phyloP scores from a whole-genome alignment of 2,888 invertebrate species.

The Marronus borbonicus region DNA sequence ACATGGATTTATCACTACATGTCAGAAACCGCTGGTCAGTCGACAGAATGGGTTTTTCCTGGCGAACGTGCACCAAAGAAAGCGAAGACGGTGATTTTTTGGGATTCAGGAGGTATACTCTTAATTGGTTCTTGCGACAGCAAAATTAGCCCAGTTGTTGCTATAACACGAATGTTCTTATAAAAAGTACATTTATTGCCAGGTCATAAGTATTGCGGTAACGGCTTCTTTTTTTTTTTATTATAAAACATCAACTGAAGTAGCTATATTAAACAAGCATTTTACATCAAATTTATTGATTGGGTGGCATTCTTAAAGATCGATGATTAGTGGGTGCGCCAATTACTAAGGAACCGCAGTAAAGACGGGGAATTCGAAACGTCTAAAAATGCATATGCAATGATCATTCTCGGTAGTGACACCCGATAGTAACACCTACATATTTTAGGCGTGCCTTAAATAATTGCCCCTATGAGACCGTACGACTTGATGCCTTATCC shows the following conservation, averaged over 20 bases:
- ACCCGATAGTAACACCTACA: too few species aligned
- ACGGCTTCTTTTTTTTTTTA: neutral
- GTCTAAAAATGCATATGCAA: neutral
- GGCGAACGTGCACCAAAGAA: too few species aligned
- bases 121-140: too few species aligned
- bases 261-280: neutral
- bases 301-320: conserved; percentile 1
- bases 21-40: too few species aligned
- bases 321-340: conserved; percentile 20
- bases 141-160: too few species aligned
- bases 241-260: neutral
- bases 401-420: neutral
- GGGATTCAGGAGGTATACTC: too few species aligned
- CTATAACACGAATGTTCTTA: neutral
- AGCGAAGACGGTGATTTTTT: too few species aligned
- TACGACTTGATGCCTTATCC: too few species aligned
- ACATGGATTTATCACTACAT: too few species aligned
- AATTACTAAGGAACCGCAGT: neutral
- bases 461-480: neutral
- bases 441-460: too few species aligned
- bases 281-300: conserved; percentile 13
- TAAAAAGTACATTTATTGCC: neutral
- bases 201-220: neutral
- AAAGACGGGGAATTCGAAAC: too few species aligned
- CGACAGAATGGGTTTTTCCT: too few species aligned